These are phyloP conservation scores for Pammene aurita DNA, from an alignment of 2,888 invertebrate genomes.

Conservation along the genomic window DNA sequence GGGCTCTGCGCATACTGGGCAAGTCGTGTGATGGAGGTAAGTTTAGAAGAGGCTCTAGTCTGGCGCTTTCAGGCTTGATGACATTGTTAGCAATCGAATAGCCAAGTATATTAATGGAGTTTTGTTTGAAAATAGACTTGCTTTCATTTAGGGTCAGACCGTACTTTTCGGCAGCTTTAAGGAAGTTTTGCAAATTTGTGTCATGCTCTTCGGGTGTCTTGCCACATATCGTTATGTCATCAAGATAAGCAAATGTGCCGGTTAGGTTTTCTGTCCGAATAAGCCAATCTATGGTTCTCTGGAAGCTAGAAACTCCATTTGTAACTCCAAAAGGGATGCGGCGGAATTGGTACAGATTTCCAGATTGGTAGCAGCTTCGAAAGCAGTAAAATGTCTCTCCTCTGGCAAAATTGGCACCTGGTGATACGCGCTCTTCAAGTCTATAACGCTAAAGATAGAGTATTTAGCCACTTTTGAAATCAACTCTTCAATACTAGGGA, in stretches of 20 bases:
- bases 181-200: background rate
- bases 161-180: background rate
- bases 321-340: background rate
- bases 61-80: background rate
- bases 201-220: background rate
- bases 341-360: background rate
- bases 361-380: background rate
- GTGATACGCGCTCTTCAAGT: background rate
- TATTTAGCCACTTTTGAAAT: background rate
- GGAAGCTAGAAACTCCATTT: background rate
- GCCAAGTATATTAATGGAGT: background rate
- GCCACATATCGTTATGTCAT: conserved; percentile 1
- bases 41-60: background rate
- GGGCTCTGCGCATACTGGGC: background rate
- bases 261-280: background rate
- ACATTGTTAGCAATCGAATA: background rate
- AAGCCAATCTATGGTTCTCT: conserved; percentile 4
- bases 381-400: background rate
- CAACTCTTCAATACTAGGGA: background rate
- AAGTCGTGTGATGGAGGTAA: background rate
- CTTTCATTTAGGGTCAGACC: background rate
- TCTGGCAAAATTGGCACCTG: background rate
- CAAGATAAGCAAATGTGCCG: background rate
- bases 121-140: background rate
- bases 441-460: background rate